Conservation (phyloP, 1,140 invertebrate species). For the Eulimnadia texana region DNA sequence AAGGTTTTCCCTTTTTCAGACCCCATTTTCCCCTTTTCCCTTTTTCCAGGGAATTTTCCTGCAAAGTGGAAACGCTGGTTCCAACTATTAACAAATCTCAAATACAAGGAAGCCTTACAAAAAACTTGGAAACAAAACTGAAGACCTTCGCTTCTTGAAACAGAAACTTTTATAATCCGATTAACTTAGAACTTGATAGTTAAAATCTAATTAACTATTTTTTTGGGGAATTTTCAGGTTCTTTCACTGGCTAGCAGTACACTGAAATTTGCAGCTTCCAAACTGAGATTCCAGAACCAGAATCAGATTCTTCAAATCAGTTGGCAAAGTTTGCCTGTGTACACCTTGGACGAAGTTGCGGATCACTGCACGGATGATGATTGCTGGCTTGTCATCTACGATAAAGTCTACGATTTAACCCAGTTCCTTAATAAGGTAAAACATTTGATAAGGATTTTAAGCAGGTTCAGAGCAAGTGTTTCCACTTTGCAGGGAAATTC, state of each 20-base stretch:
- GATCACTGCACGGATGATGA: slow-evolving; percentile 35
- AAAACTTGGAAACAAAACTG: neutral
- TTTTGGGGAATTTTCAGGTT: neutral
- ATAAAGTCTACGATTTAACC: slow-evolving; percentile 44
- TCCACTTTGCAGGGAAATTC: neutral
- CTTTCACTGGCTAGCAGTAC: slow-evolving; percentile 13
- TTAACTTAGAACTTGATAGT: neutral
- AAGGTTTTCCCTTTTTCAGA: too few relatives aligned
- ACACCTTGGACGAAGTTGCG: slow-evolving; percentile 33
- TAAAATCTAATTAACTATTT: neutral
- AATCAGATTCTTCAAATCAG: neutral
- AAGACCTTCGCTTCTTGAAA: too few relatives aligned
- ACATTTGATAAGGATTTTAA: neutral
- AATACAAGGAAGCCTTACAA: neutral
- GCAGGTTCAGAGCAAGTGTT: too few relatives aligned
- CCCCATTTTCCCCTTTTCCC: neutral
- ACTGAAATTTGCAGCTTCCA: slow-evolving; percentile 3
- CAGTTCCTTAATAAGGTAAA: slow-evolving; percentile 38
- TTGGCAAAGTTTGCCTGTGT: slow-evolving; percentile 8
- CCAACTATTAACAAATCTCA: neutral
- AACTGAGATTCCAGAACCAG: neutral
- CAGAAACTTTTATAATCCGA: neutral
- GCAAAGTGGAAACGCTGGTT: neutral
- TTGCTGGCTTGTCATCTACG: slow-evolving; percentile 42
- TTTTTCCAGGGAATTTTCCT: neutral